phyloP scores from a whole-genome alignment of 53 echinoderm and acorn worm genomes.

The Crossaster papposus region DNA sequence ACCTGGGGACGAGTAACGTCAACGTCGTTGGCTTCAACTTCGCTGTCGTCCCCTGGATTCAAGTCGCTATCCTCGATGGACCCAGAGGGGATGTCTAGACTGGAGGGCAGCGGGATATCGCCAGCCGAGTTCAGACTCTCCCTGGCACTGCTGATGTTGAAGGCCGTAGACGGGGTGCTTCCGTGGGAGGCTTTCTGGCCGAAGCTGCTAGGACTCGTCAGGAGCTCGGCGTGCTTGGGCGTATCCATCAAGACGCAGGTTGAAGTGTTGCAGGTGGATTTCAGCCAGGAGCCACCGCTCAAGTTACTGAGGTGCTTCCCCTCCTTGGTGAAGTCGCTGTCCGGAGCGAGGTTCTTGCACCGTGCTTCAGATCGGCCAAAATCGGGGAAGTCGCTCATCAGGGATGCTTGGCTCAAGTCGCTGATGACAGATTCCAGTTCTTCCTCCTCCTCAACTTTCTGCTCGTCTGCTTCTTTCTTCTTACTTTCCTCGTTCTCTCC shows the following conservation, averaged over 20 bases:
- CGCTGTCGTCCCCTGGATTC: constrained; percentile 88
- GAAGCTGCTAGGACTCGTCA: constrained; percentile 63
- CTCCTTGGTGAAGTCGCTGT: constrained; percentile 62
- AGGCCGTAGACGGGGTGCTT: constrained; percentile 66
- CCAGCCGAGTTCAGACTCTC: constrained; percentile 97
- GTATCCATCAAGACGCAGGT: constrained; percentile 82
- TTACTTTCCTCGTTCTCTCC: constrained; percentile 27
- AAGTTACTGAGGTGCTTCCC: constrained; percentile 68
- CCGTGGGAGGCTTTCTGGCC: constrained; percentile 60
- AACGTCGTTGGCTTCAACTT: constrained; percentile 65
- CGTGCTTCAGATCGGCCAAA: constrained; percentile 14
- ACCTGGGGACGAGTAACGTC: constrained; percentile 72
- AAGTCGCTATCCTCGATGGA: constrained; percentile 82
- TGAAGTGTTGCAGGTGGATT: constrained; percentile 76
- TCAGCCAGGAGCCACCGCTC: constrained; percentile 64
- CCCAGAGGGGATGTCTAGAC: constrained; percentile 48
- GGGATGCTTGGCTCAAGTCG: constrained; percentile 51
- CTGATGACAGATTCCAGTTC: constrained; percentile 74
- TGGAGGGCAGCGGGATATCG: constrained; percentile 60
- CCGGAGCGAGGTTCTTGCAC: constrained; percentile 1
- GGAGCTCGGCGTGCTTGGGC: constrained; percentile 68
- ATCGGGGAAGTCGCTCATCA: constrained; percentile 76
- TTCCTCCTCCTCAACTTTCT: constrained; percentile 38
- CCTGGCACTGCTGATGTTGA: constrained; percentile 80
- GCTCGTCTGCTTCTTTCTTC: constrained; percentile 30